These are phyloP conservation scores for Coelopa frigida DNA, from an alignment of 1,140 invertebrate species.

Conservation along the genomic window DNA sequence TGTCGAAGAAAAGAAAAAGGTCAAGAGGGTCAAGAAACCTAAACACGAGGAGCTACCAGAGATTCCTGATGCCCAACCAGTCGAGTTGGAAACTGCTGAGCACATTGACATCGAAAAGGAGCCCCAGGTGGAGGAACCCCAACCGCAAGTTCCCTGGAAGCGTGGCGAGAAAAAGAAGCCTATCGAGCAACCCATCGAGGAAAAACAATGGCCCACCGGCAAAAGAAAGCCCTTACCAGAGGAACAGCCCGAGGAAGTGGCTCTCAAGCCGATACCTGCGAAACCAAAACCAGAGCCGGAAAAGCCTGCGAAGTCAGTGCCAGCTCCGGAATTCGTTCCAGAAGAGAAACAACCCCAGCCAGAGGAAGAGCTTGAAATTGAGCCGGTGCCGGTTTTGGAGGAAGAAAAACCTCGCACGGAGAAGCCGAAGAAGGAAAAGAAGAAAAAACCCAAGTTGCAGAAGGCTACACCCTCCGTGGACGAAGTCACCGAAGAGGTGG, in stretches of 20 bases:
- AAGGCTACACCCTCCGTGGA: conserved; percentile 38
- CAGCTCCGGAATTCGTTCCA: conserved; percentile 32
- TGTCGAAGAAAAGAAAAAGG: conserved; percentile 33
- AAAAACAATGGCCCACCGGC: conserved; percentile 44
- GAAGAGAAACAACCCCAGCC: conserved; percentile 29
- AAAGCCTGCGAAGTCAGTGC: conserved; percentile 30
- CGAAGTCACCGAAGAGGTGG: conserved; percentile 36
- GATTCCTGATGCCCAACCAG: conserved; percentile 32
- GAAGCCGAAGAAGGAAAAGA: conserved; percentile 37
- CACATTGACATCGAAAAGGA: conserved; percentile 42
- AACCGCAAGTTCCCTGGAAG: conserved; percentile 37
- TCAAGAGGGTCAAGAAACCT: conserved; percentile 34
- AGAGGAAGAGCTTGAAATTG: conserved; percentile 27
- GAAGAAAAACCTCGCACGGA: conserved; percentile 25
- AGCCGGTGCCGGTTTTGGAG: conserved; percentile 30
- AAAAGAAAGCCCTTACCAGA: conserved; percentile 43
- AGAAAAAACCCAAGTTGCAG: conserved; percentile 38
- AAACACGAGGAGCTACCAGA: conserved; percentile 34
- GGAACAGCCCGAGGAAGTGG: conserved; percentile 45
- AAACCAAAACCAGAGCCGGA: conserved; percentile 32
- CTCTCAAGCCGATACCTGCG: conserved; percentile 47
- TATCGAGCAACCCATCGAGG: conserved; percentile 43
- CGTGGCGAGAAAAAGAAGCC: conserved; percentile 39
- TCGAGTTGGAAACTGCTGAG: conserved; percentile 33
- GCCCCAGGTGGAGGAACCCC: conserved; percentile 35